A percentile compares a stretch with the other conserved stretches of the same genome.
Evolutionary conservation across 2,797 vertebrate species (phyloP).

Genomic region (Mormyrus hasselquistii): DNA sequence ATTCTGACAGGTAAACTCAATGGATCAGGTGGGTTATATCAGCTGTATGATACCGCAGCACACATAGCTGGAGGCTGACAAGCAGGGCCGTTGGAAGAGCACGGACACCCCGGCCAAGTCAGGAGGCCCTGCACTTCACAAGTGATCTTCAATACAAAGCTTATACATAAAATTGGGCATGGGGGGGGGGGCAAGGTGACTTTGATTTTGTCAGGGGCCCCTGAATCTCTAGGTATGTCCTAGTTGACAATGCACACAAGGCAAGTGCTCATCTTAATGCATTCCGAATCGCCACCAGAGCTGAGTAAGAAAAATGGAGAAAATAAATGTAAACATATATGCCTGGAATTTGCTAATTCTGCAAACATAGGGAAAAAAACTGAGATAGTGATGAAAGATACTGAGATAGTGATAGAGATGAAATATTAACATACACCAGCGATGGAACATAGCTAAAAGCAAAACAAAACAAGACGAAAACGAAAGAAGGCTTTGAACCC

Average conservation of each 20-base stretch:
- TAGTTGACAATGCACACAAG: background rate
- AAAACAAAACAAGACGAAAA: background rate
- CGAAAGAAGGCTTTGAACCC: background rate
- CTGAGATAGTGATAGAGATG: too few species aligned
- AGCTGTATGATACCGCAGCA: background rate
- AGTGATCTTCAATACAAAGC: background rate
- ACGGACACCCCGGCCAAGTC: background rate
- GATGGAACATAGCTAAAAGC: background rate
- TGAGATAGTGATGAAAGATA: too few species aligned
- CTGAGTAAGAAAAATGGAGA: background rate
- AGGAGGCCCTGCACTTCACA: background rate
- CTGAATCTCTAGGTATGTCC: background rate
- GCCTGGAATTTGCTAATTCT: background rate
- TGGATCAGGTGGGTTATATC: background rate
- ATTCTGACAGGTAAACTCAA: background rate
- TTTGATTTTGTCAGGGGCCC: background rate
- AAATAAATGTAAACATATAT: background rate
- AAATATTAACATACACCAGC: background rate
- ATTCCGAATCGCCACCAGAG: background rate
- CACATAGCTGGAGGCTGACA: background rate
- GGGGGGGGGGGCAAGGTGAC: background rate
- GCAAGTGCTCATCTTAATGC: background rate
- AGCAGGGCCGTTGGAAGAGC: background rate
- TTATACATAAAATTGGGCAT: background rate
- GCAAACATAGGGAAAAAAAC: background rate